Conservation (phyloP, 1,140 invertebrate species). For the Drosophila ironensis region DNA sequence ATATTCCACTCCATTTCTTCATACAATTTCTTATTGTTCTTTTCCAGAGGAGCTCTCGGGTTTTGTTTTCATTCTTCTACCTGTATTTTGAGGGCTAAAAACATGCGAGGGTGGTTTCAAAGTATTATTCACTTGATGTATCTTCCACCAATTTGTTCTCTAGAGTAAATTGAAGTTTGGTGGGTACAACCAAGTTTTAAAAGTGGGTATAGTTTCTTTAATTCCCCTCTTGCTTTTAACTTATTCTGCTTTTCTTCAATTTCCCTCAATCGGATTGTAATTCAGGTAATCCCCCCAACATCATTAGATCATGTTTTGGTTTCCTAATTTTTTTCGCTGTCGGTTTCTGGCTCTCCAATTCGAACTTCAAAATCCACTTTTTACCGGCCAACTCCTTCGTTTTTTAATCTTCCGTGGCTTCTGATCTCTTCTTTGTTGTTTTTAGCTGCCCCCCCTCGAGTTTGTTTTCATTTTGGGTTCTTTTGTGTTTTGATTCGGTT, state of each 20-base stretch:
- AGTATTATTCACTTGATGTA: no score
- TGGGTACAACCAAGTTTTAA: no score
- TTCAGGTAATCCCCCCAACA: neutral
- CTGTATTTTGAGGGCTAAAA: slow-evolving; percentile 1
- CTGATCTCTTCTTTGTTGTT: slow-evolving; percentile 8
- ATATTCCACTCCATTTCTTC: slow-evolving; percentile 55
- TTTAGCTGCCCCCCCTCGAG: neutral
- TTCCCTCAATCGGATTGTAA: neutral
- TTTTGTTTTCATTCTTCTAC: slow-evolving; percentile 21
- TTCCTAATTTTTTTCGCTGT: neutral
- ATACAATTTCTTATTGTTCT: slow-evolving; percentile 45
- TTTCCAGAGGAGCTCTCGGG: slow-evolving; percentile 11
- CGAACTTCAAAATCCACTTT: neutral
- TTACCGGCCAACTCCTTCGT: neutral
- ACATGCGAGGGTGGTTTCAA: neutral
- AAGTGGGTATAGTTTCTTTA: no score
- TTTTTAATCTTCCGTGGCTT: slow-evolving; percentile 16
- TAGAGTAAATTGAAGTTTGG: no score
- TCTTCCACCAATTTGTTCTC: no score
- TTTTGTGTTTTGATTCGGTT: neutral
- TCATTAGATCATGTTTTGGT: neutral
- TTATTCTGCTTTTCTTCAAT: neutral
- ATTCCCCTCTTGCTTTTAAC: neutral
- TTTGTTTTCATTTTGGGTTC: neutral
- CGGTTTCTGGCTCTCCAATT: neutral